Percentiles rank a stretch among this genome's conserved stretches.
These are phyloP conservation scores for Osedax fenrisi DNA, from an alignment of 2,888 invertebrate species.

Conservation along the genomic window DNA sequence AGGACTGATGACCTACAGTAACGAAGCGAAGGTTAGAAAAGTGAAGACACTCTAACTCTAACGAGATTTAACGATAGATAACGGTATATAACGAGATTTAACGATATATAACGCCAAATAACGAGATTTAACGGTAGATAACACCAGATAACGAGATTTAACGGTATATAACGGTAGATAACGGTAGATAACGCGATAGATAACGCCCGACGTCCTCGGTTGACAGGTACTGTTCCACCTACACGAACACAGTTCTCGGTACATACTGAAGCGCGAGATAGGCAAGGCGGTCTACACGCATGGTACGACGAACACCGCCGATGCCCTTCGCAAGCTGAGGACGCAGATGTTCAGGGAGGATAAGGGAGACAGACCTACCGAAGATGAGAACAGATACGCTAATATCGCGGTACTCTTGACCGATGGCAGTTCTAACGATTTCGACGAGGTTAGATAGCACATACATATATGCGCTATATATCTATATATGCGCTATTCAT, in stretches of 20 bases:
- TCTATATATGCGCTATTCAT: too few species aligned
- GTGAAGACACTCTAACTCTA: too few species aligned
- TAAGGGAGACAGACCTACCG: constrained; percentile 30
- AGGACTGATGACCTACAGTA: constrained; percentile 32
- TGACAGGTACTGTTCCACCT: constrained; percentile 36
- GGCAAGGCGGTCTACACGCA: constrained; percentile 38
- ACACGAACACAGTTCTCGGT: constrained; percentile 33
- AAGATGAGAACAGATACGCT: constrained; percentile 38
- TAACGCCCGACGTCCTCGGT: too few species aligned
- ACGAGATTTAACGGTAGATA: too few species aligned
- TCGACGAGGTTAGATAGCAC: constrained; percentile 11
- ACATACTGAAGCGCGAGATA: constrained; percentile 37
- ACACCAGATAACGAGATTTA: too few species aligned
- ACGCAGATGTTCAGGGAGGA: constrained; percentile 38
- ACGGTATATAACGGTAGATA: too few species aligned
- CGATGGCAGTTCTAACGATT: constrained; percentile 40
- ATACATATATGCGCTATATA: too few species aligned
- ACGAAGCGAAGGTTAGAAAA: constrained; percentile 21
- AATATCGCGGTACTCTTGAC: constrained; percentile 39
- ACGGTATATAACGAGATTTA: too few species aligned
- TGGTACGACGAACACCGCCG: constrained; percentile 44
- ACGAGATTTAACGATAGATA: too few species aligned
- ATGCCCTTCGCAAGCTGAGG: constrained; percentile 38
- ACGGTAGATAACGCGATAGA: too few species aligned
- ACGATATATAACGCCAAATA: too few species aligned